These are phyloP conservation scores for Silurus asotus DNA, from an alignment of 2,113 vertebrate species.

Conservation along the genomic window DNA sequence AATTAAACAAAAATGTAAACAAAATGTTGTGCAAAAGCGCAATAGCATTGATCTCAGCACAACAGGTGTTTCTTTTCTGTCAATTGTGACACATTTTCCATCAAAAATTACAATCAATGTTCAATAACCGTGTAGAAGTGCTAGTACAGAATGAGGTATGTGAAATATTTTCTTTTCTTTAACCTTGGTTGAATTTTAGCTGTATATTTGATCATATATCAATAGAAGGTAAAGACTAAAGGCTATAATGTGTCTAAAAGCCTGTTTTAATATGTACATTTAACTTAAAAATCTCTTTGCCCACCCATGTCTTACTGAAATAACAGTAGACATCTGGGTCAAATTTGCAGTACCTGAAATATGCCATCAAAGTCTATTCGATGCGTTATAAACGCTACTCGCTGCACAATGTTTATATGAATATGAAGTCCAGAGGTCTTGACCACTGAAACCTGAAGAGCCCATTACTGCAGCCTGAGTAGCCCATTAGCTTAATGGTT, in stretches of 20 bases:
- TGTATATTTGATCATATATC: not conserved
- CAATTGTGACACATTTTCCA: not conserved
- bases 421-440: constrained; percentile 57
- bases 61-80: not conserved
- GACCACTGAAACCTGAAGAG: constrained; percentile 51
- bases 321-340: constrained; percentile 62
- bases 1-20: too few species aligned
- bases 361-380: constrained; percentile 62
- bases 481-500: constrained; percentile 79
- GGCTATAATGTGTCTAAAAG: not conserved
- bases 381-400: constrained; percentile 63
- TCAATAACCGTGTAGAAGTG: not conserved
- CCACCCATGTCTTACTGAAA: constrained; percentile 31
- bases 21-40: too few species aligned
- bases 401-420: constrained; percentile 71
- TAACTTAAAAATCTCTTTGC: constrained; percentile 23
- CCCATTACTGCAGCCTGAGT: constrained; percentile 60
- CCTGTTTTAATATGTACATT: not conserved
- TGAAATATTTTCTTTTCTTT: not conserved
- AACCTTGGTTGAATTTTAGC: not conserved
- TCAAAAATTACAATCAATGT: not conserved
- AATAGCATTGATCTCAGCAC: not conserved
- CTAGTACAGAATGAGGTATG: not conserved
- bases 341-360: constrained; percentile 64
- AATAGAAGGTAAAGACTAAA: not conserved